Conservation (phyloP, 37 sponge, comb jelly and placozoan genomes). For the Cladorhizidae sp. region DNA sequence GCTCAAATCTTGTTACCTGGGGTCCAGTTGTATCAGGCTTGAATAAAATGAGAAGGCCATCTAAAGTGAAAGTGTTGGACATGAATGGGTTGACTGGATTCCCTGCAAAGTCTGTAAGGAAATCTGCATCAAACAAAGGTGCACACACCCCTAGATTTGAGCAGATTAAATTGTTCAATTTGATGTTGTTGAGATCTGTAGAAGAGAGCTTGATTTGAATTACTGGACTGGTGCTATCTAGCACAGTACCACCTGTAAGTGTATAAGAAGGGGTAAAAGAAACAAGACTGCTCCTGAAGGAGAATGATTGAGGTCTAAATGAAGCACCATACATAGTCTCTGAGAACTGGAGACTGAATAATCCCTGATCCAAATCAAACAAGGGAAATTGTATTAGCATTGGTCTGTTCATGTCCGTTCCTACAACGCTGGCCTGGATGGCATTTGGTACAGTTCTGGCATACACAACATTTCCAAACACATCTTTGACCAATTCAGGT, state of each 20-base stretch:
- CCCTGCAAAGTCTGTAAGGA: conserved; percentile 89
- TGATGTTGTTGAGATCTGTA: conserved; percentile 75
- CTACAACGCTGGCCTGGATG: conserved; percentile 62
- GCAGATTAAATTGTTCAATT: conserved; percentile 53
- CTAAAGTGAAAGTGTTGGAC: background rate
- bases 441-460: conserved; percentile 53
- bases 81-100: conserved; percentile 58
- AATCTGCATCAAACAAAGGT: conserved; percentile 39
- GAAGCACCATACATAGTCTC: conserved; percentile 90
- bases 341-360: conserved; percentile 66
- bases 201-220: conserved; percentile 44
- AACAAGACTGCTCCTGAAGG: conserved; percentile 6
- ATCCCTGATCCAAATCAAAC: conserved; percentile 79
- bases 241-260: conserved; percentile 57
- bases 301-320: conserved; percentile 49
- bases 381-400: conserved; percentile 32
- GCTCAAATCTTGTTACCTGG: conserved; percentile 44
- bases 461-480: conserved; percentile 54
- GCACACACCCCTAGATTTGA: conserved; percentile 33
- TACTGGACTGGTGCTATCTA: conserved; percentile 56
- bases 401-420: conserved; percentile 71
- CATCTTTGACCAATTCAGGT: conserved; percentile 57
- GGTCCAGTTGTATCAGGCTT: conserved; percentile 67
- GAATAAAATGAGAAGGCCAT: conserved; percentile 32
- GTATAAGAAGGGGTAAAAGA: conserved; percentile 10